Percentiles rank a stretch among this genome's conserved stretches.
Evolutionary conservation across 2,797 vertebrate species (phyloP).

Genomic region (Cetoscarus ocellatus): DNA sequence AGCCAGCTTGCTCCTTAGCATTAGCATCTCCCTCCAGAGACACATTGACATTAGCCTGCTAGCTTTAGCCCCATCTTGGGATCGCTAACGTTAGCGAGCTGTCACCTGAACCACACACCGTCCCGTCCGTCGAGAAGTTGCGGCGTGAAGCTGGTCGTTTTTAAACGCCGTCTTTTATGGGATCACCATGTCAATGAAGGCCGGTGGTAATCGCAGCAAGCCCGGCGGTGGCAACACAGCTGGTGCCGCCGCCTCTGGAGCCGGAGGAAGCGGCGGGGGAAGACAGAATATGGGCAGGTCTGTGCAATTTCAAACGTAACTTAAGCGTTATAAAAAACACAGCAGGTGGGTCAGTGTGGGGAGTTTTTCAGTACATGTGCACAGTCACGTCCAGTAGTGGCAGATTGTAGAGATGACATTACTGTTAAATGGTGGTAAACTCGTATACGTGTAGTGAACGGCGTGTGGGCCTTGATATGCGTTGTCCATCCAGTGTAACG

Average conservation of each 20-base stretch:
- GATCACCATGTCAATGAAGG: constrained; percentile 96
- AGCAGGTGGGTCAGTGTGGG: background rate
- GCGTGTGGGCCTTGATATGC: constrained; percentile 73
- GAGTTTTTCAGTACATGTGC: background rate
- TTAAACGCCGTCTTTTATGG: constrained; percentile 89
- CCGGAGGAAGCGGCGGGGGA: constrained; percentile 86
- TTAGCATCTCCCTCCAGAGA: constrained; percentile 67
- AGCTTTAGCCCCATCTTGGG: constrained; percentile 49
- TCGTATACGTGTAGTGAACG: constrained; percentile 43
- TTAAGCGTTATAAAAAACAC: constrained; percentile 39
- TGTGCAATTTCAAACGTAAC: constrained; percentile 73
- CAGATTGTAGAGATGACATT: constrained; percentile 72
- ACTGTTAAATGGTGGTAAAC: constrained; percentile 50
- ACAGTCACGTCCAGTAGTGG: background rate
- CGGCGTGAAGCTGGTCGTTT: constrained; percentile 70
- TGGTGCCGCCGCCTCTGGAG: constrained; percentile 85
- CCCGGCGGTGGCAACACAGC: constrained; percentile 88
- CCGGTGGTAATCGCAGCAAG: constrained; percentile 92
- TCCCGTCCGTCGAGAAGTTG: constrained; percentile 51
- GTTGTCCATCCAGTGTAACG: constrained; percentile 56
- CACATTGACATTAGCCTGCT: constrained; percentile 75
- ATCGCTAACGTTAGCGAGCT: constrained; percentile 64
- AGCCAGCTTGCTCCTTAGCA: constrained; percentile 68
- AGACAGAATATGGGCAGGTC: constrained; percentile 93
- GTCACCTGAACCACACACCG: constrained; percentile 58